phyloP scores from a whole-genome alignment of 2,888 invertebrate species.

The Acleris laterana region DNA sequence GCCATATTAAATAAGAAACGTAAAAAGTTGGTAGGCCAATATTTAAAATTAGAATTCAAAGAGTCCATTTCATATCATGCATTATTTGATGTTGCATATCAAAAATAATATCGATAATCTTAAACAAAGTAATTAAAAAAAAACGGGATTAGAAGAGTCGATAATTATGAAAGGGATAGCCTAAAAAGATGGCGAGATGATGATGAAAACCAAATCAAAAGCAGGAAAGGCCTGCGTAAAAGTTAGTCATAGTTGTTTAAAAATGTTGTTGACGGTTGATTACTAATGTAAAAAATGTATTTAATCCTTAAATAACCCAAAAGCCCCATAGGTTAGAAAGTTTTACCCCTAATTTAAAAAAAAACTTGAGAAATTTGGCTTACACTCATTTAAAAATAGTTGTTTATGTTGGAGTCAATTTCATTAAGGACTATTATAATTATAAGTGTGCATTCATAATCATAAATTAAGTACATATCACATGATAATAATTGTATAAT shows the following conservation, averaged over 20 bases:
- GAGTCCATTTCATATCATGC: slow-evolving; percentile 27
- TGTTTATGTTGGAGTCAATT: slow-evolving; percentile 40
- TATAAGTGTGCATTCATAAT: slow-evolving; percentile 36
- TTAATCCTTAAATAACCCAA: slow-evolving; percentile 68
- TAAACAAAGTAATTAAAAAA: not conserved
- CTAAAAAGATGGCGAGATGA: not conserved
- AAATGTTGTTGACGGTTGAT: slow-evolving; percentile 76
- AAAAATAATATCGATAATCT: slow-evolving; percentile 18
- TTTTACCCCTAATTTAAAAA: slow-evolving; percentile 45
- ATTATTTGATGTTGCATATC: slow-evolving; percentile 17
- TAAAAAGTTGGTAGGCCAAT: slow-evolving; percentile 22
- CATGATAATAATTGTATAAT: slow-evolving; percentile 47
- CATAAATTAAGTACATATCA: slow-evolving; percentile 47
- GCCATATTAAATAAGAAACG: slow-evolving; percentile 12
- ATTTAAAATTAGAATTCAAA: slow-evolving; percentile 18
- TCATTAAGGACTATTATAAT: slow-evolving; percentile 41
- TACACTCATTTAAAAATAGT: slow-evolving; percentile 50
- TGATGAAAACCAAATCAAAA: not conserved
- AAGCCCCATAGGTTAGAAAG: slow-evolving; percentile 60
- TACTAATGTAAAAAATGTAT: slow-evolving; percentile 70
- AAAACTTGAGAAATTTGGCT: slow-evolving; percentile 60
- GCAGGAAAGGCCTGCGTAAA: slow-evolving; percentile 38
- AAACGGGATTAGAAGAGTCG: not conserved
- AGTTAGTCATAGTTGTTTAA: slow-evolving; percentile 56
- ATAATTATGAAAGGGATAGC: slow-evolving; percentile 4